A percentile compares a stretch with the other conserved stretches of the same genome.
Evolutionary conservation across 2,797 vertebrate genomes (phyloP).

Genomic region (Micromesistius poutassou): DNA sequence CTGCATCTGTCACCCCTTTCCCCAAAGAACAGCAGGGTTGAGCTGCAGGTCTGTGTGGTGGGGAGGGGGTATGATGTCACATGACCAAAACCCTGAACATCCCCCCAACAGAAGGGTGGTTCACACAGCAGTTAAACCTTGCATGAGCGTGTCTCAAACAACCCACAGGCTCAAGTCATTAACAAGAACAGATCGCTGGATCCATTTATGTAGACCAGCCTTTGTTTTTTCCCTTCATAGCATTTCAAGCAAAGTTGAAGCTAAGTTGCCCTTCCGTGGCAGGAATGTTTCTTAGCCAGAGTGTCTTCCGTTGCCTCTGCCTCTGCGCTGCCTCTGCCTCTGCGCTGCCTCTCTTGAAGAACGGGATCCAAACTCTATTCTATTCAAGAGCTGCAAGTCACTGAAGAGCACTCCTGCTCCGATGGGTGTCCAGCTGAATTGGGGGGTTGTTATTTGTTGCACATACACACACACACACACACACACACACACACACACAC

Average conservation of each 20-base stretch:
- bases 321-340: no score
- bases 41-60: neutral
- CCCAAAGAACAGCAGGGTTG: neutral
- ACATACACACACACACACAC: neutral
- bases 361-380: neutral
- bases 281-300: neutral
- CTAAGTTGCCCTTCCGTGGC: neutral
- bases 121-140: neutral
- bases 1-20: neutral
- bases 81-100: neutral
- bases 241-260: neutral
- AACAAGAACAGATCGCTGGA: neutral
- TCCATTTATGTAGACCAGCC: neutral
- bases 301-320: neutral
- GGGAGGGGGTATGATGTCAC: neutral
- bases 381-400: constrained; percentile 1
- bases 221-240: neutral
- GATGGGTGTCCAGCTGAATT: neutral
- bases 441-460: neutral
- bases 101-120: neutral
- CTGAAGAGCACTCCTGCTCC: neutral
- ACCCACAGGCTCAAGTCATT: neutral
- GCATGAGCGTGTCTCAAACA: neutral
- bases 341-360: neutral
- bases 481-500: neutral